Conservation (phyloP, 2,888 invertebrate species). For the Cephus runcator region DNA sequence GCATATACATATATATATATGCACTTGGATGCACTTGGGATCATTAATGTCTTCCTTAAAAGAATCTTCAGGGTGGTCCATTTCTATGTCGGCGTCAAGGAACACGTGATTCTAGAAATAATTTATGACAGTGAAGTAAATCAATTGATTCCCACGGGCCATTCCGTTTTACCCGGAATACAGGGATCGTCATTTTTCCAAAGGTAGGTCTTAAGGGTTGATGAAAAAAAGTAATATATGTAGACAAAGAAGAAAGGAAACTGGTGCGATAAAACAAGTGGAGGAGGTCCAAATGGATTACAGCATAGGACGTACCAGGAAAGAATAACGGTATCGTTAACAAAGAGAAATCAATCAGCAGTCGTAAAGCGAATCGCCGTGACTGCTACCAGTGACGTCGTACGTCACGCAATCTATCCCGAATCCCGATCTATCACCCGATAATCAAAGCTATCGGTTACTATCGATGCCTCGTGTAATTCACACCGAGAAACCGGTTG, state of each 20-base stretch:
- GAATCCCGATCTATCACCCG: not conserved
- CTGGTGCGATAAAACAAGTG: not conserved
- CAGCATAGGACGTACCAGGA: not conserved
- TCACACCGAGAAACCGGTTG: constrained; percentile 2
- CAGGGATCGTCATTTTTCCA: not conserved
- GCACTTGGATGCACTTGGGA: not conserved
- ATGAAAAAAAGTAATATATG: not conserved
- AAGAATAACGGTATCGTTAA: constrained; percentile 36
- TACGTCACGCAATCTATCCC: not conserved
- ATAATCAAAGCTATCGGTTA: constrained; percentile 2
- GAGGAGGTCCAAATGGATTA: not conserved
- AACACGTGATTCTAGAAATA: not conserved
- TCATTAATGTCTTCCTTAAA: not conserved
- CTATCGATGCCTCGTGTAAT: constrained; percentile 1
- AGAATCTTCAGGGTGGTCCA: not conserved
- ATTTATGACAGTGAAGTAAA: not conserved
- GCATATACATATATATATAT: not conserved
- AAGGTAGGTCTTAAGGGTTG: not conserved
- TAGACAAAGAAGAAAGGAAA: not conserved
- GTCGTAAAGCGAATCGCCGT: not conserved
- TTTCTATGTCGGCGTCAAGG: not conserved
- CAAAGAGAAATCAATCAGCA: constrained; percentile 39
- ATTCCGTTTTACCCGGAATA: not conserved
- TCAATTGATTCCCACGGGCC: not conserved
- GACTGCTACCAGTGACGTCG: not conserved